Base-by-base conservation (phyloP, 2,888 invertebrate species). In the Zygogramma bicolorata region DNA sequence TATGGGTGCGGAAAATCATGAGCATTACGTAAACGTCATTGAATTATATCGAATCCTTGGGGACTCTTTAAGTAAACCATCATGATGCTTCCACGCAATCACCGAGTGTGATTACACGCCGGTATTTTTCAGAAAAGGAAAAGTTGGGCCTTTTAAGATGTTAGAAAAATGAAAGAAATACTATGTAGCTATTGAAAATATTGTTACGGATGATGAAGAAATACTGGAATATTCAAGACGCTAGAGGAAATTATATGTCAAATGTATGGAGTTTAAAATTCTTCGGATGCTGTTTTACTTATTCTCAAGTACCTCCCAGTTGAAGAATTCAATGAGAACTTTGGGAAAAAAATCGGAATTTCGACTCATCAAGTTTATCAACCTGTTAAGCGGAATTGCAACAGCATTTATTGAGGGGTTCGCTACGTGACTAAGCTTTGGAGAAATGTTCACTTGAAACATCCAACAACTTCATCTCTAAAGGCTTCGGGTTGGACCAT, bases 381-480 rank as follows among this genome's bases (percentile, higher is more conserved):
- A 77, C 78, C 8, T 79, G 79, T 70, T 75, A 79, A 76, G 74
- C 77, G 40, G 79, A 81, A 76, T 77, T 79, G 27, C n/a, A 38
- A n/a, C 75, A 79, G 20, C 79, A 80, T 69, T 71, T 80, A 73
- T 59, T 76, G 59, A 10, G 77, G 66, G 76, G n/a, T 70, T 73
- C 77, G 73, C 49, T 80, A 80, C 59, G 73, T 79, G 31, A 31
- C 31, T 31, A 31, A 31, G 31, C 31, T 31, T 5, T 31, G 31
- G 31, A 31, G 31, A 31, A 31, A 31, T 31, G 31, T 5, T 31
- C 31, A 31, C n/a, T n/a, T n/a, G n/a, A n/a, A n/a, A n/a, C n/a
- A 76, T 60, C 75, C 76, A 40, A 72, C 75, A 59, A 71, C 67
- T 66, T 69, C 71, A 76, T 76, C 68, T 29, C 27, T n/a, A n/a